These are phyloP conservation scores for Chromoteleia sp. DNA, from an alignment of 2,888 invertebrate species.

Conservation along the genomic window DNA sequence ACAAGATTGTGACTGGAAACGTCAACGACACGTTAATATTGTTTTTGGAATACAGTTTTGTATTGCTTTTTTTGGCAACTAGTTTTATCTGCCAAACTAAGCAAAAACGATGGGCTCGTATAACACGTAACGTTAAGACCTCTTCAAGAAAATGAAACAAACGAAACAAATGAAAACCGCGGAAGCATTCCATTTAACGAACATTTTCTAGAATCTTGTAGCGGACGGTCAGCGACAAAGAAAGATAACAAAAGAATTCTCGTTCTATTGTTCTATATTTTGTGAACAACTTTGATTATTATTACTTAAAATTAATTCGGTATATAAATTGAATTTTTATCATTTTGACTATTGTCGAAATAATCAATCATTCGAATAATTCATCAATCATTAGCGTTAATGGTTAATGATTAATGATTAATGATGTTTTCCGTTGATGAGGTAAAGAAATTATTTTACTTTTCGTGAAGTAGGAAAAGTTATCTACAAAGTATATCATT, in stretches of 20 bases:
- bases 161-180: slow-evolving; percentile 7
- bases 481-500: slow-evolving; percentile 12
- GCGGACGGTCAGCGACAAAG: too few species aligned
- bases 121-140: neutral
- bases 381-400: too few species aligned
- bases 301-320: too few species aligned
- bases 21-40: slow-evolving; percentile 25
- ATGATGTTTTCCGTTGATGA: neutral
- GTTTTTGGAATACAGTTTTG: too few species aligned
- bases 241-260: too few species aligned
- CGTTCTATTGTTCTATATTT: too few species aligned
- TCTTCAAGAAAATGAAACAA: slow-evolving; percentile 1
- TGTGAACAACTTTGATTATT: too few species aligned
- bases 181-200: slow-evolving; percentile 14
- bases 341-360: too few species aligned
- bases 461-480: neutral
- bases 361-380: too few species aligned
- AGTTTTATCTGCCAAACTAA: slow-evolving; percentile 11
- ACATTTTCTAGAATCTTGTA: slow-evolving; percentile 11
- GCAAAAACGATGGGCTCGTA: slow-evolving; percentile 1
- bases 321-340: too few species aligned
- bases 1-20: slow-evolving; percentile 27
- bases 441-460: too few species aligned
- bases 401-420: too few species aligned
- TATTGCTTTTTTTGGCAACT: slow-evolving; percentile 2